These are phyloP conservation scores for Ennomos erosarius DNA, from an alignment of 2,888 invertebrate genomes.

Conservation along the genomic window DNA sequence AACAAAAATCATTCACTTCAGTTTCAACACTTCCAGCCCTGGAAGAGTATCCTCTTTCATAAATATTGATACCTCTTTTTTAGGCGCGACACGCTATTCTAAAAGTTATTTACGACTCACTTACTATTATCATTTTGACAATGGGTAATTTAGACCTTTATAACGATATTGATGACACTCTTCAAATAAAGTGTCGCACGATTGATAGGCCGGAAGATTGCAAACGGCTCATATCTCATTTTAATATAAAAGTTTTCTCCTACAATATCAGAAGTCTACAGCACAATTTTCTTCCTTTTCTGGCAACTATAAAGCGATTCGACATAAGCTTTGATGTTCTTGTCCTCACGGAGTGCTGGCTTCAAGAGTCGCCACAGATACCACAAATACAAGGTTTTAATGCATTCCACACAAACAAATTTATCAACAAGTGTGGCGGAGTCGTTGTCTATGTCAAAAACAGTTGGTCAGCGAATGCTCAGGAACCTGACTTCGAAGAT, in stretches of 20 bases:
- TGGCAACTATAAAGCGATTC: neutral
- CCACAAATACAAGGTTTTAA: neutral
- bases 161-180: neutral
- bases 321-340: neutral
- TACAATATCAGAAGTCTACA: neutral
- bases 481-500: conserved; percentile 3
- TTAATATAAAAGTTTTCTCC: neutral
- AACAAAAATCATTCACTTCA: too few relatives aligned
- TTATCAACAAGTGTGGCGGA: conserved; percentile 3
- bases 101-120: too few relatives aligned
- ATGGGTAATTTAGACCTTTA: conserved; percentile 3
- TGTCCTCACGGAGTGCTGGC: conserved; percentile 4
- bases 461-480: neutral
- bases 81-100: too few relatives aligned
- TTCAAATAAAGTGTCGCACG: neutral
- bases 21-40: too few relatives aligned
- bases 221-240: neutral
- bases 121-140: neutral
- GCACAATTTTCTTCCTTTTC: neutral
- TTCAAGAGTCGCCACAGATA: neutral
- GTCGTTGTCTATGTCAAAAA: neutral
- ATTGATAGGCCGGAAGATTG: neutral
- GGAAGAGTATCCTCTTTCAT: too few relatives aligned
- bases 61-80: too few relatives aligned
- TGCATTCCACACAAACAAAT: neutral